Evolutionary conservation across 2,888 invertebrate species (phyloP).

Genomic region (Hermaeophaga mercurialis): DNA sequence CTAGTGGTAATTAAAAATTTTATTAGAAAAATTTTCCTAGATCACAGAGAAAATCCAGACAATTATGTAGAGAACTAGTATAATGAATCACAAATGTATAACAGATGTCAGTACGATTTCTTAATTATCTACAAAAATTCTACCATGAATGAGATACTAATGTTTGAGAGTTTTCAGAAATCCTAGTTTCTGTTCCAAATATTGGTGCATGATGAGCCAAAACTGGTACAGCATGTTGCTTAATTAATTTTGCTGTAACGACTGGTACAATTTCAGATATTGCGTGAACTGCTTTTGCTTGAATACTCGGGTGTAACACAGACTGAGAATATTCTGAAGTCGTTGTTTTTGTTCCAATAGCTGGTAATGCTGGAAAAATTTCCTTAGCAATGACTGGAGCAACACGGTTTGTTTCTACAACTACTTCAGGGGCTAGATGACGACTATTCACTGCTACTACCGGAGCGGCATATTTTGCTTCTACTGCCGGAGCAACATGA

Average conservation of each 20-base stretch:
- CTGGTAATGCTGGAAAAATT: not conserved
- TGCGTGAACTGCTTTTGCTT: not conserved
- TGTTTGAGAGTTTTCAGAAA: constrained; percentile 9
- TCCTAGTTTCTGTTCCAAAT: not conserved
- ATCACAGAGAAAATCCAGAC: constrained; percentile 2
- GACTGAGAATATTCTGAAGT: not conserved
- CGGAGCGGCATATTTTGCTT: not conserved
- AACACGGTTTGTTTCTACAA: not conserved
- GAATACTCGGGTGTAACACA: not conserved
- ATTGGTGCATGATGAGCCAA: constrained; percentile 16
- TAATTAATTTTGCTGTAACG: constrained; percentile 2
- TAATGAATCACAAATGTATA: not conserved
- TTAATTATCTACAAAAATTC: not conserved
- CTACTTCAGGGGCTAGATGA: constrained; percentile 3
- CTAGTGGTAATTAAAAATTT: not conserved
- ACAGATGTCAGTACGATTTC: not conserved
- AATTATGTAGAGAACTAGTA: not conserved
- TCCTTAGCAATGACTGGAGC: not conserved
- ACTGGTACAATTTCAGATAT: constrained; percentile 2
- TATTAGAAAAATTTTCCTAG: not conserved
- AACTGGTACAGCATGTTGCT: constrained; percentile 26
- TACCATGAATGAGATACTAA: constrained; percentile 10
- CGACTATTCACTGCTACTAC: not conserved
- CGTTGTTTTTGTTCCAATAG: not conserved
- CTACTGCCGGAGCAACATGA: not conserved